Percentiles rank a stretch among this genome's conserved stretches.
Conservation (phyloP, 2,888 invertebrate genomes). For the Diadromus collaris region DNA sequence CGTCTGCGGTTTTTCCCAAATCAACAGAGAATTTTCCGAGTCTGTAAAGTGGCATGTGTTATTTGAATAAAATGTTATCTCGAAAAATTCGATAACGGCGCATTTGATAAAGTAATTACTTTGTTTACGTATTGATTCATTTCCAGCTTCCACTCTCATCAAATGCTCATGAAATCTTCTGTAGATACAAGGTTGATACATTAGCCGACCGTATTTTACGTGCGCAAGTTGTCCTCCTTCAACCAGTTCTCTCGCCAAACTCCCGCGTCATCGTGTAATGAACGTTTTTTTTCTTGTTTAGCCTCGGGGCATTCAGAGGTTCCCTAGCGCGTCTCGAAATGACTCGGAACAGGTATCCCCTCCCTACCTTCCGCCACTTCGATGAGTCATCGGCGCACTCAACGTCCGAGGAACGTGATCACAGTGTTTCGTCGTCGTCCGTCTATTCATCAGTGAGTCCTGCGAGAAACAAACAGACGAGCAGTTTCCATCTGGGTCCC, state of each 20-base stretch:
- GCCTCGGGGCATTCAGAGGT: not conserved
- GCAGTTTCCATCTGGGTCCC: slow-evolving; percentile 4
- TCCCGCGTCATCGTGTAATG: not conserved
- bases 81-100: not conserved
- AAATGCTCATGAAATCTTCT: not conserved
- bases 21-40: not conserved
- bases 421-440: slow-evolving; percentile 20
- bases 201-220: not conserved
- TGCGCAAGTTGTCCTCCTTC: not conserved
- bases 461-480: slow-evolving; percentile 3
- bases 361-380: slow-evolving; percentile 6
- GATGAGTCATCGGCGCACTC: slow-evolving; percentile 18
- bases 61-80: not conserved
- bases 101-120: not conserved
- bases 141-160: not conserved
- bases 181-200: not conserved
- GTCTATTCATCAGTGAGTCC: not conserved
- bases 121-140: not conserved
- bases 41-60: not conserved
- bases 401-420: not conserved
- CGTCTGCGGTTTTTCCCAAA: not conserved
- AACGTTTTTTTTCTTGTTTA: not conserved
- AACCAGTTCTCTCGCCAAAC: slow-evolving; percentile 7
- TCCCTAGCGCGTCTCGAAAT: not conserved
- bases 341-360: slow-evolving; percentile 13